Evolutionary conservation across 2,888 invertebrate species (phyloP), one percentile per base, ranked within the genome.

Genomic region (Scrobipalpa costella): DNA sequence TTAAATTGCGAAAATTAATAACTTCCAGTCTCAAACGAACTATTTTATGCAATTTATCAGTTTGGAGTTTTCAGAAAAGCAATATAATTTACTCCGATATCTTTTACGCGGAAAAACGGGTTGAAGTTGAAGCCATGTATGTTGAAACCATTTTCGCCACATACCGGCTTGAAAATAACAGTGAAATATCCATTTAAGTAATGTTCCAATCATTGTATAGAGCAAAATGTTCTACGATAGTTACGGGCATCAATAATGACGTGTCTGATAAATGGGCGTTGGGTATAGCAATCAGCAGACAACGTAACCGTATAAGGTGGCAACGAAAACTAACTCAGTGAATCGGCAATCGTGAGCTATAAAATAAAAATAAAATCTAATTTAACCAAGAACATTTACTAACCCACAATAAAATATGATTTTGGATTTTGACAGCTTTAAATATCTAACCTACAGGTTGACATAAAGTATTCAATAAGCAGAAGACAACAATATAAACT

Each of bases 291-390:
- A 66, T 64, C 57, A 62, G 44, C 13, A 52, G 62, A 36, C 57
- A 61, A 69, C 68, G 69, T 69, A 73, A 67, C 73, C 73, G 73
- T 77, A 78, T 73, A 73, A 77, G 77, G 78, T 68, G 74, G 78
- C 76, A 77, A 77, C 77, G 2, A 13, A 40, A 38, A 40, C 40
- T 40, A 13, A 11, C 40, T 40, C 40, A 40, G 40, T 40, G 15
- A 44, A 3, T 44, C 44, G 44, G n/a, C 7, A 15, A 44, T 44
- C 15, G 44, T n/a, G 15, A 15, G 15, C 9, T 40, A 15, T 15
- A 44, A n/a, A n/a, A 15, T 15, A 15, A 5, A 15, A 44, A 13
- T 40, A 40, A 40, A 13, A 11, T 13, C n/a, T n/a, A n/a, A n/a
- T n/a, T n/a, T n/a, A n/a, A n/a, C n/a, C n/a, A n/a, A n/a, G n/a